Conservation (phyloP, 2,888 invertebrate species). For the Amblyjoppa proteus region DNA sequence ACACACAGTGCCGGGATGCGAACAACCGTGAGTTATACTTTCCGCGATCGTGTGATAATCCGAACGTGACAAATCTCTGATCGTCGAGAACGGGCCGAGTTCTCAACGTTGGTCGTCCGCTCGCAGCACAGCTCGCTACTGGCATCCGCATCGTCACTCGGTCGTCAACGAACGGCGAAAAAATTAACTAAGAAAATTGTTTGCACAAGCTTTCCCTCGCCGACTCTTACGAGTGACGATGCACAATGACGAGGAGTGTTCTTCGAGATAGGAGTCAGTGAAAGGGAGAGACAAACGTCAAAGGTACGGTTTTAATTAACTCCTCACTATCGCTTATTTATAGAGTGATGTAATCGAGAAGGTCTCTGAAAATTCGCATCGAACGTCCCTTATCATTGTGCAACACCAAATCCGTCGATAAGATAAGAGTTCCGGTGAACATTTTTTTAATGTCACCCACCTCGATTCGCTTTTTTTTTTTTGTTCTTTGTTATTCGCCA, state of each 20-base stretch:
- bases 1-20: not conserved
- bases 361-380: not conserved
- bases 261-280: not conserved
- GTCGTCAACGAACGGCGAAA: not conserved
- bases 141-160: constrained; percentile 18
- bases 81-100: not conserved
- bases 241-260: not conserved
- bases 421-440: constrained; percentile 4
- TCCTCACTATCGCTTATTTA: not conserved
- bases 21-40: not conserved
- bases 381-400: not conserved
- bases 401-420: not conserved
- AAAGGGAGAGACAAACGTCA: not conserved
- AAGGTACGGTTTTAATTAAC: constrained; percentile 2
- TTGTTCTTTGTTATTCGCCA: not conserved
- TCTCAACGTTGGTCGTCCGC: not conserved
- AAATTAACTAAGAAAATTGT: not conserved
- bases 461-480: not conserved
- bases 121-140: not conserved
- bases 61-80: constrained; percentile 14
- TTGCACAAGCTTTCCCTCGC: not conserved
- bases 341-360: not conserved
- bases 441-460: not conserved
- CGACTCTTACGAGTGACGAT: not conserved
- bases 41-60: not conserved